phyloP scores from a whole-genome alignment of 1,140 invertebrate genomes.

The Asbolus verrucosus region DNA sequence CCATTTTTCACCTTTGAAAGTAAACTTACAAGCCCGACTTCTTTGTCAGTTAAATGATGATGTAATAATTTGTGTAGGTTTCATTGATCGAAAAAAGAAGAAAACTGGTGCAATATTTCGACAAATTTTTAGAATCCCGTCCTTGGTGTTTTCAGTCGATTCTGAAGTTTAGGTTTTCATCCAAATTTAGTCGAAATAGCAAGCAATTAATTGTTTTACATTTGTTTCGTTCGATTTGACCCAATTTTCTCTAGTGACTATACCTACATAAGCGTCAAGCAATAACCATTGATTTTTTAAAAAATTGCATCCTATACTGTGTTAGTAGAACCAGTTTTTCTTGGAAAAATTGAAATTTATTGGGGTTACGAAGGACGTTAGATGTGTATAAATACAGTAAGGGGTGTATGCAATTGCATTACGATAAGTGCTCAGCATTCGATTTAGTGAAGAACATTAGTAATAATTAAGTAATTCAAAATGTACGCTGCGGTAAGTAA shows the following conservation, averaged over 20 bases:
- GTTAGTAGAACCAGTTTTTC: conserved; percentile 10
- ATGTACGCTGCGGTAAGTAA: conserved; percentile 3
- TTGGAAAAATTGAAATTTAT: conserved; percentile 4
- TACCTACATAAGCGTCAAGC: background rate
- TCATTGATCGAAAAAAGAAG: background rate
- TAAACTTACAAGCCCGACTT: conserved; percentile 4
- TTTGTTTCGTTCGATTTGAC: background rate
- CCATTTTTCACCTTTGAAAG: conserved; percentile 4
- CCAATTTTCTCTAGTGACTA: background rate
- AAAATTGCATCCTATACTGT: conserved; percentile 10
- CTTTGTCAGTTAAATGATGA: conserved; percentile 2
- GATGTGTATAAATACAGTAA: conserved; percentile 14
- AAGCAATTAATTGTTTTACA: too few relatives aligned
- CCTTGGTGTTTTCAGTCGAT: background rate
- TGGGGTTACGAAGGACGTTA: conserved; percentile 1
- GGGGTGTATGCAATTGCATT: conserved; percentile 16
- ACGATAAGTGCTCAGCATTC: background rate
- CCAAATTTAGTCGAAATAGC: too few relatives aligned
- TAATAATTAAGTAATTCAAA: background rate
- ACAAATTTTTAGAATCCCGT: background rate
- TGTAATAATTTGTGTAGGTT: background rate
- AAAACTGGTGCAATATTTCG: background rate
- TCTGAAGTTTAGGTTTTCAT: too few relatives aligned
- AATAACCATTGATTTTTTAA: conserved; percentile 4
- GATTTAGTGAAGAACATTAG: background rate